A percentile compares a stretch with the other conserved stretches of the same genome.
These are phyloP conservation scores for Marmota monax DNA, from an alignment of 2,113 vertebrate genomes.

Conservation along the genomic window DNA sequence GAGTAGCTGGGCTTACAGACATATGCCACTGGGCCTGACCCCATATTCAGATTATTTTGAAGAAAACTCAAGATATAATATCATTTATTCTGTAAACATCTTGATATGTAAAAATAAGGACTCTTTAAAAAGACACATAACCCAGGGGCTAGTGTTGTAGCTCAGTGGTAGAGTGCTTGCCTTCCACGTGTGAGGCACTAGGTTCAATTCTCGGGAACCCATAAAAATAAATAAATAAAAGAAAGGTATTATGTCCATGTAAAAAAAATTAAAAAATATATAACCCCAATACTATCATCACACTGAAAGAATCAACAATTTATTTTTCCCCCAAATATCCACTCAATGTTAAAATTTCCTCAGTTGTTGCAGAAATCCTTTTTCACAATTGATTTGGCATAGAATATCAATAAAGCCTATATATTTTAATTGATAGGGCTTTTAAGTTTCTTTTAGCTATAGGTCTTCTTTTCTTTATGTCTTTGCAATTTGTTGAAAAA, in stretches of 20 bases:
- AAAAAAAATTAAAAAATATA: too few species aligned
- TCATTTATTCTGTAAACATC: neutral
- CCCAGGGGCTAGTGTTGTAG: neutral
- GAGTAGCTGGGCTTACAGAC: too few species aligned
- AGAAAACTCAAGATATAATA: neutral
- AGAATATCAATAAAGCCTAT: neutral
- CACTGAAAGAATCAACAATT: neutral
- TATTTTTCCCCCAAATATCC: neutral
- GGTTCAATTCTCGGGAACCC: too few species aligned
- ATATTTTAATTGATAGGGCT: neutral
- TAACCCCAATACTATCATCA: neutral
- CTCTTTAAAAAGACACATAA: neutral
- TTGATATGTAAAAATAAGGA: neutral
- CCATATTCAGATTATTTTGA: neutral
- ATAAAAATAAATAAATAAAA: too few species aligned
- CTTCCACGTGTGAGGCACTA: too few species aligned
- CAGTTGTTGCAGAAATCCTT: neutral
- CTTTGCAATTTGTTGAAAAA: constrained; percentile 23
- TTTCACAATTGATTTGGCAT: neutral
- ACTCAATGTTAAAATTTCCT: neutral
- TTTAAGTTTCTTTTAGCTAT: neutral
- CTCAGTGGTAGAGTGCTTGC: too few species aligned
- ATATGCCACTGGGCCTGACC: too few species aligned
- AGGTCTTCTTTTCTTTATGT: neutral
- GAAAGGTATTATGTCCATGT: too few species aligned